Evolutionary conservation across 2,888 invertebrate genomes (phyloP), one percentile per base, ranked within the genome.

Genomic region (Seira ritae): DNA sequence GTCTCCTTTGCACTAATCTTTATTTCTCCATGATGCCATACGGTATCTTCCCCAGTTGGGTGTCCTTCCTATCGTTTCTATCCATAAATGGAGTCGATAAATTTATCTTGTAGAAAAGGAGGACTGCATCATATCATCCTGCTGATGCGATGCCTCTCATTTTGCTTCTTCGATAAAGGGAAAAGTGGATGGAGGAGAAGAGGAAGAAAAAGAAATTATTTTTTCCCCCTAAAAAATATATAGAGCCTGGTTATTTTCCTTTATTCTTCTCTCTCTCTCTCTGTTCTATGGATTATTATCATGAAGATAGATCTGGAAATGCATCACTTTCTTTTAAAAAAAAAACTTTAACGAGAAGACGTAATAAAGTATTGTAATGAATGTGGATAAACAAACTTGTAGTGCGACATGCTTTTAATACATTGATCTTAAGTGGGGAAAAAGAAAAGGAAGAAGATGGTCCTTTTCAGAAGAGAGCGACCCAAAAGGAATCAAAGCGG

Each of bases 51-150:
- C 83, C 81, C 70, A 80, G 84, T 50, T 80, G 84, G 84, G 76
- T 71, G 80, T 84, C 82, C 83, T 73, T 78, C 83, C 79, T 84
- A 84, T 84, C 72, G 75, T 70, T 84, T 84, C 84, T 50, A 84
- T 84, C 84, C 84, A 80, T 84, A 84, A 84, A 84, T 84, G 84
- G 84, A 80, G 76, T 84, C 80, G 84, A 84, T 84, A 84, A 80
- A 84, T 84, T 73, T 84, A 80, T 84, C 71, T 73, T 62, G 62
- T 20, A 62, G 62, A 62, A 17, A 55, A 22, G 22, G 20, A 62
- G 62, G 6, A 62, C 20, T 8, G 62, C 60, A 60, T 60, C 42
- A n/a, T 31, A 31, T 31, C 31, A 31, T 31, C 31, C 31, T 31
- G 17, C n/a, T n/a, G n/a, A n/a, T n/a, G n/a, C n/a, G n/a, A 62